Evolutionary conservation across 2,888 invertebrate genomes (phyloP), one percentile per base, ranked within the genome.

Genomic region (Seira musarum): DNA sequence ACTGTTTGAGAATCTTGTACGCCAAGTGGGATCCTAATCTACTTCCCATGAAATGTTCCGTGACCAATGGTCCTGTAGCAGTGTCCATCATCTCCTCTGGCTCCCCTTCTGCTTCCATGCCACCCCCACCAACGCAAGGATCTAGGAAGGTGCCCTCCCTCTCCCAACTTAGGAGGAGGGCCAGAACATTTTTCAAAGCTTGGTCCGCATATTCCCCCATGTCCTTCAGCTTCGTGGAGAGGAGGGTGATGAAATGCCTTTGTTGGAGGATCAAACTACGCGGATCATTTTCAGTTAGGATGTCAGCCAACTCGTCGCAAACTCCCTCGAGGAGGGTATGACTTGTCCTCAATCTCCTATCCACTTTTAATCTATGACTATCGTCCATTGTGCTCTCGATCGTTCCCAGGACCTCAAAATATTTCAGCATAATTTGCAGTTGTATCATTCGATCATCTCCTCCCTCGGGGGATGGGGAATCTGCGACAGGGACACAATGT

Each of bases 11-110:
- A 46, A 85, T 82, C 57, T 81, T 57, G 53, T 79, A 82, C 1
- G 85, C 72, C 30, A 87, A 71, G 70, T 87, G 86, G 8, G 85
- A 84, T 40, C 87, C 87, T 15, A 83, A 30, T 40, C 85, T 75
- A 77, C 85, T 85, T 46, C 83, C 84, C 83, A 86, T 82, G 46
- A 84, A 85, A 53, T 49, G 81, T 68, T 85, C 85, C 0, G 84
- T 72, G 13, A 83, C 80, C 40, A 57, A 49, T 35, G 80, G 65
- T 10, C 64, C 68, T 17, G 61, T n/a, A n/a, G n/a, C 72, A 1
- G 25, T 60, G 21, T 80, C 80, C 65, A 74, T 74, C n/a, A n/a
- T n/a, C n/a, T n/a, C n/a, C n/a, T 82, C 81, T 46, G 78, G 78
- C 1, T 65, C 67, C 5, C 57, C 70, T 10, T n/a, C 24, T n/a